phyloP scores from a whole-genome alignment of 2,113 vertebrate genomes.

The Prinia subflava region DNA sequence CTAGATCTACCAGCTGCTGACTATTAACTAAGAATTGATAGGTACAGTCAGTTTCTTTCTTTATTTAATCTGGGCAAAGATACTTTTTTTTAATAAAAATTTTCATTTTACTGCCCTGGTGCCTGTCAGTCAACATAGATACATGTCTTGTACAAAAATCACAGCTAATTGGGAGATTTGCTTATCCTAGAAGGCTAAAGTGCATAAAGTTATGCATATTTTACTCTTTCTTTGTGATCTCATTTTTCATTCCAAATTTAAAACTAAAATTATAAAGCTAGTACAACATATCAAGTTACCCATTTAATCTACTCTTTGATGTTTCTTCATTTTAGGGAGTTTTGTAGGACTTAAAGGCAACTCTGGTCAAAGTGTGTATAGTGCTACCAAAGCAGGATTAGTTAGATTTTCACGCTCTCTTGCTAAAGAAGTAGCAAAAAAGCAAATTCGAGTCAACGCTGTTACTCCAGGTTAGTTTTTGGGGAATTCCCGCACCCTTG shows the following conservation, averaged over 20 bases:
- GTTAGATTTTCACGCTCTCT: constrained; percentile 91
- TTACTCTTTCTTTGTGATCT: not conserved
- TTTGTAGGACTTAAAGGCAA: constrained; percentile 88
- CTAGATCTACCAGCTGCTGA: not conserved
- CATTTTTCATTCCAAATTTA: not conserved
- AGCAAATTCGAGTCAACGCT: constrained; percentile 86
- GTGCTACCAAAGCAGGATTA: constrained; percentile 89
- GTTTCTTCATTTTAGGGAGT: constrained; percentile 77
- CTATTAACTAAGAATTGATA: not conserved
- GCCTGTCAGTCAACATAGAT: not conserved
- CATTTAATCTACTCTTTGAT: not conserved
- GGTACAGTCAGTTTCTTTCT: not conserved
- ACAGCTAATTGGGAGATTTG: not conserved
- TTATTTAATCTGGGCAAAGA: not conserved
- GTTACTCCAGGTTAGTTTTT: constrained; percentile 87
- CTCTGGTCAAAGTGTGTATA: constrained; percentile 86
- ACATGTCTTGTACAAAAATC: not conserved
- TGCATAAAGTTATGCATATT: not conserved
- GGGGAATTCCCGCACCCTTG: not conserved
- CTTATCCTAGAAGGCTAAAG: not conserved
- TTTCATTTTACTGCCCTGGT: not conserved
- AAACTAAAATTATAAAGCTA: not conserved
- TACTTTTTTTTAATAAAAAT: not conserved
- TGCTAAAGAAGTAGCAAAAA: constrained; percentile 90
- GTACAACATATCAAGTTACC: not conserved